Conservation (phyloP, 2,888 invertebrate species). For the Tipula confusa region DNA sequence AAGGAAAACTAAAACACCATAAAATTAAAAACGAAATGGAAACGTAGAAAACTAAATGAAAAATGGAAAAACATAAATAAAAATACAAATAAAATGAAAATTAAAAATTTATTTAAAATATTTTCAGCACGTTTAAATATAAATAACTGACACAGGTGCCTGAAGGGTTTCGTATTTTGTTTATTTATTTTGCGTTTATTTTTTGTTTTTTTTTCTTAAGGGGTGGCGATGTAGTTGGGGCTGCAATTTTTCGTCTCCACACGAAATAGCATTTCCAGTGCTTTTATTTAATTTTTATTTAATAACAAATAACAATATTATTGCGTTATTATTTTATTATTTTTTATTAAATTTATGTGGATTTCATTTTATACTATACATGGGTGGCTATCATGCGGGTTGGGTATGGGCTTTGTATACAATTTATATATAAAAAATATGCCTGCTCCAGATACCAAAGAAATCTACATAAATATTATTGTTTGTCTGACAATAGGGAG, state of each 20-base stretch:
- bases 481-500: not conserved
- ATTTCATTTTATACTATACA: not conserved
- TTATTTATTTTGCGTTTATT: not conserved
- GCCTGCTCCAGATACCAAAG: not conserved
- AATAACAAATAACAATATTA: not conserved
- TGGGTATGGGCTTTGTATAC: too few relatives aligned
- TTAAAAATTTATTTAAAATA: slow-evolving; percentile 10
- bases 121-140: slow-evolving; percentile 20
- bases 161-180: slow-evolving; percentile 27
- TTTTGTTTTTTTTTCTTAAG: too few relatives aligned
- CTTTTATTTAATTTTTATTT: not conserved
- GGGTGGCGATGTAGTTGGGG: not conserved
- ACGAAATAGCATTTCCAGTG: not conserved
- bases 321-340: not conserved
- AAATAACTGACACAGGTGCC: slow-evolving; percentile 28
- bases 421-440: not conserved
- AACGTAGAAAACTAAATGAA: not conserved
- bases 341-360: not conserved
- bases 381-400: too few relatives aligned
- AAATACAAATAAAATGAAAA: not conserved
- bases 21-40: not conserved
- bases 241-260: not conserved
- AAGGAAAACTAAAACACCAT: slow-evolving; percentile 7
- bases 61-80: slow-evolving; percentile 6
- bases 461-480: slow-evolving; percentile 13